A percentile compares a stretch with the other conserved stretches of the same genome.
phyloP scores from a whole-genome alignment of 2,113 vertebrate genomes.

The Barbus barbus region DNA sequence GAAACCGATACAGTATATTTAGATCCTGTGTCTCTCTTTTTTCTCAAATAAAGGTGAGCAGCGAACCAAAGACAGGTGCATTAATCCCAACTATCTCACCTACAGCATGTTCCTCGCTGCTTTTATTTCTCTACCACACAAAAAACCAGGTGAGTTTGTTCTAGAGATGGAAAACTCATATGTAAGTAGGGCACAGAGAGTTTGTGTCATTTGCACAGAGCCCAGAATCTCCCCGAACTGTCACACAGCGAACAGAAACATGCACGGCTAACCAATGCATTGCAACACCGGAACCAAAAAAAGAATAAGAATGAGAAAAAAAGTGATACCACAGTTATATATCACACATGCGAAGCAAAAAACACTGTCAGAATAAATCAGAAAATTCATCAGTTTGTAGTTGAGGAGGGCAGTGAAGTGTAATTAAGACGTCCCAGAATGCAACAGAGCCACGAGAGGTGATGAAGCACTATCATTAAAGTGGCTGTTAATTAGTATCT shows the following conservation, averaged over 20 bases:
- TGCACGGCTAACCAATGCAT: neutral
- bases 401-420: neutral
- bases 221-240: neutral
- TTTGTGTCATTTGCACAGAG: neutral
- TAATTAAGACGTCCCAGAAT: conserved; percentile 42
- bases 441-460: conserved; percentile 25
- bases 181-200: conserved; percentile 10
- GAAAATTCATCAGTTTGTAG: conserved; percentile 14
- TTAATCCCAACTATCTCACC: neutral
- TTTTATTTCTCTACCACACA: neutral
- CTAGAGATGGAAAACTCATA: neutral
- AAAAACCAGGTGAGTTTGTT: neutral
- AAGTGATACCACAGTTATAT: neutral
- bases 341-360: neutral
- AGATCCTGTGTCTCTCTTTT: neutral
- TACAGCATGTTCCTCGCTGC: neutral
- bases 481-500: conserved; percentile 62
- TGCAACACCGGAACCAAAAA: neutral
- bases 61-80: neutral
- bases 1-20: neutral
- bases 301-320: neutral
- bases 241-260: neutral
- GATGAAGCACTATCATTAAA: conserved; percentile 56
- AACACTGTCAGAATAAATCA: neutral
- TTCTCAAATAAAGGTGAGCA: neutral